phyloP scores from a whole-genome alignment of 92 coral and sea anemone species.

The Pocillopora meandrina region DNA sequence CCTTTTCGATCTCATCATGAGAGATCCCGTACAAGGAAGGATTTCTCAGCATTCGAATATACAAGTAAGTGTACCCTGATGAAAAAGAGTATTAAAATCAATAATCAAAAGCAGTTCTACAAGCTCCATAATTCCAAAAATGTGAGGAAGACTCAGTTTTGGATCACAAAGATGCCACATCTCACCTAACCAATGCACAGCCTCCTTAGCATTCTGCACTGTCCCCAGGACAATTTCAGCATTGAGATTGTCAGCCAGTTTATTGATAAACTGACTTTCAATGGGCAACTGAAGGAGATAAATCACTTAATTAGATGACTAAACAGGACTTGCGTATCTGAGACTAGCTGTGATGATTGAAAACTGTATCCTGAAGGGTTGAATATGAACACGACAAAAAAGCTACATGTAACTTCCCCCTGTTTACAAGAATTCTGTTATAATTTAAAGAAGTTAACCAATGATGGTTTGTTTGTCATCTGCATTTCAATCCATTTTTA shows the following conservation, averaged over 20 bases:
- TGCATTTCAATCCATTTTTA: too few relatives aligned
- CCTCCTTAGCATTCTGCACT: constrained; percentile 98
- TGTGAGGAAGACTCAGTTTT: background rate
- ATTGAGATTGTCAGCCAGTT: constrained; percentile 94
- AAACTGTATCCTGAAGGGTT: too few relatives aligned
- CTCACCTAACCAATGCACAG: constrained; percentile 96
- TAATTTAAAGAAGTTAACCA: too few relatives aligned
- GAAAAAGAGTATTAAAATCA: background rate
- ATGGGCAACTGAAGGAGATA: constrained; percentile 81
- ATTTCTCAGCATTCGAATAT: constrained; percentile 95
- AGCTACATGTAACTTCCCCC: too few relatives aligned
- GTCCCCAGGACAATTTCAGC: constrained; percentile 98
- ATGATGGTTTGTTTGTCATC: too few relatives aligned
- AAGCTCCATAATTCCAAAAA: background rate
- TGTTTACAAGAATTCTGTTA: too few relatives aligned
- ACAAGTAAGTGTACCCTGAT: constrained; percentile 93
- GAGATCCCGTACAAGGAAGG: constrained; percentile 93
- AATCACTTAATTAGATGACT: background rate
- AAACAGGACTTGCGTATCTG: too few relatives aligned
- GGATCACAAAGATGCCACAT: too few relatives aligned
- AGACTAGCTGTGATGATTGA: too few relatives aligned
- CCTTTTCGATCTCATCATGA: constrained; percentile 91
- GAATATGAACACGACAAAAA: too few relatives aligned
- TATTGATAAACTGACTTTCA: constrained; percentile 94
- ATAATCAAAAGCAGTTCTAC: background rate